Evolutionary conservation across 2,797 vertebrate genomes (phyloP).

Genomic region (Leptodactylus fallax): DNA sequence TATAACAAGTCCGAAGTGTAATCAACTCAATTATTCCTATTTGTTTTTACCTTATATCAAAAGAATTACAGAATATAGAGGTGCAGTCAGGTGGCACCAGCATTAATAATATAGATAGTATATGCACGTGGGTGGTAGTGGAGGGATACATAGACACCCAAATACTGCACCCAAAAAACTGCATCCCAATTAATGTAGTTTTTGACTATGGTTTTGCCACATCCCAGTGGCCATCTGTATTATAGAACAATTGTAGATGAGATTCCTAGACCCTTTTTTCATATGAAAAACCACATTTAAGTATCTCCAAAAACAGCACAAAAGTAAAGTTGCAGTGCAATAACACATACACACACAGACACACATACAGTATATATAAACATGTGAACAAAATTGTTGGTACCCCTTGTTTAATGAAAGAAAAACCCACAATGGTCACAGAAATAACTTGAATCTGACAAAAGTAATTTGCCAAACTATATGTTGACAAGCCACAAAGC

Average conservation of each 20-base stretch:
- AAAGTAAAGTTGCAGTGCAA: no score
- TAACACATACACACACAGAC: no score
- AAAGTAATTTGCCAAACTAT: no score
- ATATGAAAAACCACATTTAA: neutral
- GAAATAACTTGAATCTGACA: no score
- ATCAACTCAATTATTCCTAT: neutral
- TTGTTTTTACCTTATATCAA: neutral
- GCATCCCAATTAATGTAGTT: neutral
- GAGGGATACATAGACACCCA: neutral
- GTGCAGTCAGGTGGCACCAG: neutral
- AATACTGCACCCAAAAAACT: neutral
- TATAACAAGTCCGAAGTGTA: slow-evolving; percentile 5
- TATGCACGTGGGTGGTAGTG: neutral
- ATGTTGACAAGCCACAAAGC: no score
- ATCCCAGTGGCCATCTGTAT: neutral
- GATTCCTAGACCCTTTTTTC: no score
- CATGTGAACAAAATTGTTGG: no score
- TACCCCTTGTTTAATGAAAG: no score
- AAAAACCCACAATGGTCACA: no score
- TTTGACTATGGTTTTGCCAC: neutral
- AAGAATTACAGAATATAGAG: neutral
- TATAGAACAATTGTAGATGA: no score
- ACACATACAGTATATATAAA: no score
- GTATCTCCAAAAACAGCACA: no score
- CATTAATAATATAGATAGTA: neutral